Conservation (phyloP, 2,888 invertebrate species). For the Eilema sororculum region DNA sequence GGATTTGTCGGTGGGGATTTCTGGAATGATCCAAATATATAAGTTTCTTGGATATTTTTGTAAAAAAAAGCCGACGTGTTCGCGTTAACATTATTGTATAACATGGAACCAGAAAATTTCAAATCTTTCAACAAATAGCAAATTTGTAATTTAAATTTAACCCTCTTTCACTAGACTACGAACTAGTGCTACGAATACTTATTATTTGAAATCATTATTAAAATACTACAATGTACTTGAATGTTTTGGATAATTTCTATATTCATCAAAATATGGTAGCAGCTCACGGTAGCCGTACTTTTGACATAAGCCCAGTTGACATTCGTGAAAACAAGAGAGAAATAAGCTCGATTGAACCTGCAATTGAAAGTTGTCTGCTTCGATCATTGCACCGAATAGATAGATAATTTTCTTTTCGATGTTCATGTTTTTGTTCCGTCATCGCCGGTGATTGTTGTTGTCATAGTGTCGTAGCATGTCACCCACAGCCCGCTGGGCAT, state of each 20-base stretch:
- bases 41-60: no score
- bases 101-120: background rate
- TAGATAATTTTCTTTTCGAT: conserved; percentile 78
- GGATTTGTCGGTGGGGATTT: no score
- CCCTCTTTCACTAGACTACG: background rate
- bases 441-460: conserved; percentile 38
- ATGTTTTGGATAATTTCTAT: no score
- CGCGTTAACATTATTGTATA: background rate
- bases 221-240: background rate
- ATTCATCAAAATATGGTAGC: background rate
- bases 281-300: background rate
- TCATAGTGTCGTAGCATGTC: conserved; percentile 79
- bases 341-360: conserved; percentile 70
- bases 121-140: background rate
- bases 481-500: conserved; percentile 85
- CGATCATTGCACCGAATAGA: conserved; percentile 81
- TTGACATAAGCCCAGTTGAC: background rate
- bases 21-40: no score
- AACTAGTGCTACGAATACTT: background rate
- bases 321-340: conserved; percentile 35
- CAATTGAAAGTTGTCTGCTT: conserved; percentile 73
- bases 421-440: conserved; percentile 64
- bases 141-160: no score
- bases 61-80: background rate
- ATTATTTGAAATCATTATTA: background rate